Conservation (phyloP, 2,888 invertebrate genomes). For the Cheilosia vernalis region DNA sequence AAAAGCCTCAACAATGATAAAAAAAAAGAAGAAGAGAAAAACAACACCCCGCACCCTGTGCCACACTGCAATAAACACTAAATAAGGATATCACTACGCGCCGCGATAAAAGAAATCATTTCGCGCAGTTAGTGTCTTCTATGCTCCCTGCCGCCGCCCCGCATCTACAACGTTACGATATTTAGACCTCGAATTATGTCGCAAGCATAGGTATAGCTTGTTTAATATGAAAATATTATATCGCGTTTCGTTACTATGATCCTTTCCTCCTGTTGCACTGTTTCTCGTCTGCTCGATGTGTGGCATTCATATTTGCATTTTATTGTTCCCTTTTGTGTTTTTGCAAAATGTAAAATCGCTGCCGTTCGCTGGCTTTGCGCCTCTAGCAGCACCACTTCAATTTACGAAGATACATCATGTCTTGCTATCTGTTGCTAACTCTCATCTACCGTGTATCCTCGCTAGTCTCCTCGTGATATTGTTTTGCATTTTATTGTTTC, state of each 20-base stretch:
- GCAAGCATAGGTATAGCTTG: neutral
- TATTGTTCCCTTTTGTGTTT: slow-evolving; percentile 18
- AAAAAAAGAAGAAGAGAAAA: too few species aligned
- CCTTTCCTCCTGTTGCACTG: slow-evolving; percentile 22
- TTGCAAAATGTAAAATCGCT: slow-evolving; percentile 43
- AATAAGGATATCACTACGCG: neutral
- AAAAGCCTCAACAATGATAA: too few species aligned
- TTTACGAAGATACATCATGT: slow-evolving; percentile 24
- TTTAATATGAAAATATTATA: slow-evolving; percentile 56
- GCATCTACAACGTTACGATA: neutral
- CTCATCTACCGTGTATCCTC: neutral
- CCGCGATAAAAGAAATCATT: neutral
- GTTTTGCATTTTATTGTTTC: slow-evolving; percentile 13
- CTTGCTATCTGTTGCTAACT: slow-evolving; percentile 26
- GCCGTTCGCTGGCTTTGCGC: neutral
- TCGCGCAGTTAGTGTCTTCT: neutral
- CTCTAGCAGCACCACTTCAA: slow-evolving; percentile 19
- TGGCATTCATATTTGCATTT: slow-evolving; percentile 40
- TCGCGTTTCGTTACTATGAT: slow-evolving; percentile 36
- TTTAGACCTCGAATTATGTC: neutral
- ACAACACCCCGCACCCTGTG: neutral
- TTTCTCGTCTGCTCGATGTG: neutral
- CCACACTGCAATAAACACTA: neutral
- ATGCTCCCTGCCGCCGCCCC: neutral
- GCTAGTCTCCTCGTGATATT: neutral